Conservation (phyloP, 1,140 invertebrate species). For the Fragariocoptes setiger region DNA sequence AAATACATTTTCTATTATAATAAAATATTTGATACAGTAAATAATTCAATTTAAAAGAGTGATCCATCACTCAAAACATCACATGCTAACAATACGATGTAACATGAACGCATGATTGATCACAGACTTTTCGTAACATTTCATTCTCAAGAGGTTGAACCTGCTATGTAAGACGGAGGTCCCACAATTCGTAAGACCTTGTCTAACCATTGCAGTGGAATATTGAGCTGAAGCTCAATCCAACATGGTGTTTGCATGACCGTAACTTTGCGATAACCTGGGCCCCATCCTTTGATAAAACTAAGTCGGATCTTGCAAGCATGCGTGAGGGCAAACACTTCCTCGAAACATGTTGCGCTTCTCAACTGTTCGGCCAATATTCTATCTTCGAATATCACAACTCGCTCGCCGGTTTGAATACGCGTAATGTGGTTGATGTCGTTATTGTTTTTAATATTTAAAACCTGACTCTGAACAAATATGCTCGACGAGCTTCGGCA, state of each 20-base stretch:
- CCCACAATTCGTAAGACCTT: constrained; percentile 88
- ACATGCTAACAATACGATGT: too few relatives aligned
- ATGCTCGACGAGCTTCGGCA: constrained; percentile 76
- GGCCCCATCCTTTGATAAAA: constrained; percentile 96
- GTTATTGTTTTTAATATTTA: constrained; percentile 68
- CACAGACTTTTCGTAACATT: too few relatives aligned
- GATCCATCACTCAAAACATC: too few relatives aligned
- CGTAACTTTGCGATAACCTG: constrained; percentile 78
- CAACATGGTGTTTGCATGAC: constrained; percentile 94
- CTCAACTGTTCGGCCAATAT: constrained; percentile 92
- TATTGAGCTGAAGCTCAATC: constrained; percentile 94
- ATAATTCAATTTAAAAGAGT: too few relatives aligned
- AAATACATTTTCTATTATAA: too few relatives aligned
- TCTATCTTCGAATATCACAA: constrained; percentile 98
- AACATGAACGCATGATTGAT: too few relatives aligned
- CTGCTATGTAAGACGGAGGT: too few relatives aligned
- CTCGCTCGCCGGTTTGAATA: constrained; percentile 74
- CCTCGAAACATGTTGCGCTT: constrained; percentile 76
- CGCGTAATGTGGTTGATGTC: constrained; percentile 85
- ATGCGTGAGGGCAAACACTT: constrained; percentile 78
- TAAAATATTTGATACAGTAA: too few relatives aligned
- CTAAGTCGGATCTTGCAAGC: constrained; percentile 99
- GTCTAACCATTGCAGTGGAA: constrained; percentile 88
- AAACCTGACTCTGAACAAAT: constrained; percentile 82
- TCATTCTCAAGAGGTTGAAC: too few relatives aligned